A percentile compares a stretch with the other conserved stretches of the same genome.
Evolutionary conservation across 2,888 invertebrate species (phyloP).

Genomic region (Criorhina ranunculi): DNA sequence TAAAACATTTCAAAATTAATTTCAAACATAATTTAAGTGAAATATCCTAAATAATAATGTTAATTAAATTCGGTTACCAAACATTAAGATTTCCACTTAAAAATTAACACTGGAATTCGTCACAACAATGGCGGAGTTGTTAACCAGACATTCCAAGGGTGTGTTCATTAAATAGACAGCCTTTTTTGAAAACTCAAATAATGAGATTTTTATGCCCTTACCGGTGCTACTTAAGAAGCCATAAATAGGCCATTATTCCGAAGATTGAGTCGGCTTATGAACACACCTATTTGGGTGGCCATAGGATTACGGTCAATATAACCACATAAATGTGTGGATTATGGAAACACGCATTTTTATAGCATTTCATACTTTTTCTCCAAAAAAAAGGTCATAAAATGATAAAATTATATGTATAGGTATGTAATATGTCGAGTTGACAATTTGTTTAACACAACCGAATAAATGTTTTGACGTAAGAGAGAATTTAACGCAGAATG

Average conservation of each 20-base stretch:
- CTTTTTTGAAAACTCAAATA: constrained; percentile 17
- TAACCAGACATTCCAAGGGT: constrained; percentile 12
- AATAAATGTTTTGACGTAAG: constrained; percentile 12
- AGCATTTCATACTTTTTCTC: background rate
- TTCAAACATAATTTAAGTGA: too few species aligned
- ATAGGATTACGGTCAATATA: constrained; percentile 9
- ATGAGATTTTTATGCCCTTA: constrained; percentile 35
- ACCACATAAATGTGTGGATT: constrained; percentile 9
- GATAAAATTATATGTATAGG: background rate
- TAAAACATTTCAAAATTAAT: too few species aligned
- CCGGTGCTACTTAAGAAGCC: constrained; percentile 54
- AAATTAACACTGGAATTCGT: constrained; percentile 1
- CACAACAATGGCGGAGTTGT: constrained; percentile 27
- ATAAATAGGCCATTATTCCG: constrained; percentile 25
- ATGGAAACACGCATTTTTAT: constrained; percentile 20
- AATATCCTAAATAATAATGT: constrained; percentile 39
- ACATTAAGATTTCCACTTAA: background rate
- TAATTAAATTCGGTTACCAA: constrained; percentile 30
- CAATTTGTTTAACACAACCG: constrained; percentile 1
- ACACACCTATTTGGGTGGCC: constrained; percentile 45
- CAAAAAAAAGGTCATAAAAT: constrained; percentile 10
- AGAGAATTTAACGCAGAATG: too few species aligned
- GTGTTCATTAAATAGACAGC: constrained; percentile 23
- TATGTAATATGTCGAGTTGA: background rate
- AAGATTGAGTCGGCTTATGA: constrained; percentile 14